A percentile compares a stretch with the other conserved stretches of the same genome.
Evolutionary conservation across 2,888 invertebrate species (phyloP).

Genomic region (Drosophila buzzatii): DNA sequence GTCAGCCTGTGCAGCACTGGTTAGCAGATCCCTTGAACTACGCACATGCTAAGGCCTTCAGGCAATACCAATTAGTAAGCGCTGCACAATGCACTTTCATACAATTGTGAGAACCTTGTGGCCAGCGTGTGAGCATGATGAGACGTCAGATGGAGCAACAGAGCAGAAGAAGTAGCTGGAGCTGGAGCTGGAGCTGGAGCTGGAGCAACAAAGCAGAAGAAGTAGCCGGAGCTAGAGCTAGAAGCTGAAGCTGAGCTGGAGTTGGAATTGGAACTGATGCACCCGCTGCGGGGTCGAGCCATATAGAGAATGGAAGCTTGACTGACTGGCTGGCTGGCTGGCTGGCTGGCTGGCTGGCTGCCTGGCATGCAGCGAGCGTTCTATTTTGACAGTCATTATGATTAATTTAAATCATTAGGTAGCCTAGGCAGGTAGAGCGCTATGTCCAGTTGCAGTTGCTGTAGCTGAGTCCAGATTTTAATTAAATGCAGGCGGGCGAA

Average conservation of each 20-base stretch:
- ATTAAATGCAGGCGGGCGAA: conserved; percentile 72
- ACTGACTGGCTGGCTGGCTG: conserved; percentile 2
- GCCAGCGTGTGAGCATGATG: conserved; percentile 77
- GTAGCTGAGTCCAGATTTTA: conserved; percentile 53
- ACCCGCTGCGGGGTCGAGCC: conserved; percentile 72
- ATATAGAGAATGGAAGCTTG: conserved; percentile 51
- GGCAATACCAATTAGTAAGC: conserved; percentile 78
- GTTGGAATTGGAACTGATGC: conserved; percentile 35
- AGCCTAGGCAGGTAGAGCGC: conserved; percentile 69
- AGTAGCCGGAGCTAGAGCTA: neutral
- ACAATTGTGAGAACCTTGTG: conserved; percentile 78
- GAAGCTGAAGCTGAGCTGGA: neutral
- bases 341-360: conserved; percentile 13
- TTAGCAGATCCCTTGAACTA: conserved; percentile 3
- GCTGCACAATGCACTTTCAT: conserved; percentile 71
- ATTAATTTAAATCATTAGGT: conserved; percentile 82
- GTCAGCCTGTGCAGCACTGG: no score
- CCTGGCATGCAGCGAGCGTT: conserved; percentile 62
- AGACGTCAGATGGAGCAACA: conserved; percentile 66
- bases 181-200: neutral
- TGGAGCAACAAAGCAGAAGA: conserved; percentile 3
- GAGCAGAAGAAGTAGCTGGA: conserved; percentile 13
- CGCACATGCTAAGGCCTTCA: conserved; percentile 28
- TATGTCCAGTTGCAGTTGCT: conserved; percentile 11
- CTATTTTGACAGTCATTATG: conserved; percentile 82